Evolutionary conservation across 1,140 invertebrate species (phyloP).

Genomic region (Bombyx mori): ASM3026992v2 NC_085109.1:153501-154000

Average conservation of each 20-base stretch:
- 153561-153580: slow-evolving; percentile 60
- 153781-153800: slow-evolving; percentile 61
- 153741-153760: slow-evolving; percentile 51
- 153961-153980: no score
- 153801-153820: slow-evolving; percentile 66
- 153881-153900: no score
- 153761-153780: slow-evolving; percentile 53
- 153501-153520: background rate
- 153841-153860: slow-evolving; percentile 60
- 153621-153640: slow-evolving; percentile 65
- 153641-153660: slow-evolving; percentile 65
- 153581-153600: slow-evolving; percentile 60
- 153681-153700: slow-evolving; percentile 56
- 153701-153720: slow-evolving; percentile 38
- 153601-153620: slow-evolving; percentile 52
- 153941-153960: no score
- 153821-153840: slow-evolving; percentile 64
- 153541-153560: slow-evolving; percentile 43
- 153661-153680: slow-evolving; percentile 67
- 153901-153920: no score
- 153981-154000: no score
- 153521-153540: slow-evolving; percentile 11
- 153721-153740: slow-evolving; percentile 52
- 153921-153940: no score
- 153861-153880: slow-evolving; percentile 23